Evolutionary conservation across 2,888 invertebrate genomes (phyloP).

Genomic region (Morpho deidamia): DNA sequence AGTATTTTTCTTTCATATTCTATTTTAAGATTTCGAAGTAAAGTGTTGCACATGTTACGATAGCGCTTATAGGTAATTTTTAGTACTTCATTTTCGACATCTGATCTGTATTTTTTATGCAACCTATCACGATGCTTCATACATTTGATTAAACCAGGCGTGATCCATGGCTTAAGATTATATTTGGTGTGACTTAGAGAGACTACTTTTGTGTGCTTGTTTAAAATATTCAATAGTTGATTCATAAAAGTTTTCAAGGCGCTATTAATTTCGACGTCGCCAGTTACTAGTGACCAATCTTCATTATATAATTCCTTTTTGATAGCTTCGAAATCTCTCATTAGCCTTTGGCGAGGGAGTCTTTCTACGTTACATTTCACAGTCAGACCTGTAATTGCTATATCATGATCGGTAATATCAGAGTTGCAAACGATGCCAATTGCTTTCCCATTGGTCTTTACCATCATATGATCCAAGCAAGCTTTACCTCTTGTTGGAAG

Average conservation of each 20-base stretch:
- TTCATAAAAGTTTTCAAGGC: not conserved
- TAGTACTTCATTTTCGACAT: not conserved
- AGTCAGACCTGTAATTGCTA: not conserved
- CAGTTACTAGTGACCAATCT: conserved; percentile 1
- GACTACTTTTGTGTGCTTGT: not conserved
- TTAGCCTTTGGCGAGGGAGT: not conserved
- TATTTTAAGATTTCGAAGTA: not conserved
- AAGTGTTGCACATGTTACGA: conserved; percentile 4
- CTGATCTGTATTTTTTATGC: not conserved
- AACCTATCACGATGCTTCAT: conserved; percentile 2
- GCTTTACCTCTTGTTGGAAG: conserved; percentile 2
- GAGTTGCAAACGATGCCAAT: not conserved
- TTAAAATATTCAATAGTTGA: not conserved
- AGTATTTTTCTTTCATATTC: conserved; percentile 14
- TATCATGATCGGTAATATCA: conserved; percentile 10
- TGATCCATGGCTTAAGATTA: conserved; percentile 17
- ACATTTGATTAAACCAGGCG: not conserved
- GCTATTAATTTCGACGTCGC: not conserved
- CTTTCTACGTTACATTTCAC: not conserved
- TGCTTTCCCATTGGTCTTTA: not conserved
- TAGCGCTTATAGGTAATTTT: conserved; percentile 8
- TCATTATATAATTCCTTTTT: not conserved
- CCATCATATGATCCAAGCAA: conserved; percentile 3
- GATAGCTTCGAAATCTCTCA: conserved; percentile 1
- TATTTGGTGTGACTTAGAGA: not conserved